phyloP scores from a whole-genome alignment of 2,797 vertebrate genomes.

The Erethizon dorsatum region DNA sequence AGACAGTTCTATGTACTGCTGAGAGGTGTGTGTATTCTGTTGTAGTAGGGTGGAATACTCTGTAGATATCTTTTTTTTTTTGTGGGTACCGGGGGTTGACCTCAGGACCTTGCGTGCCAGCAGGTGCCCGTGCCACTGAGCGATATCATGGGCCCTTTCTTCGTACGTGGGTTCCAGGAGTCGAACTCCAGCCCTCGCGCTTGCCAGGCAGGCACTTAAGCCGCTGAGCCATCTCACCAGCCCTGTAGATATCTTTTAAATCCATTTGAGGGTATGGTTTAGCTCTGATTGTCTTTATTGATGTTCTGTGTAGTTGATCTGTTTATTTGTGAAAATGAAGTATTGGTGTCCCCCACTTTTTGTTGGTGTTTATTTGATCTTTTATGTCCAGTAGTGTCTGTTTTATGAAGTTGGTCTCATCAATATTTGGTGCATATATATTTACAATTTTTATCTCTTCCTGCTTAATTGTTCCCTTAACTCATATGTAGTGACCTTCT shows the following conservation, averaged over 20 bases:
- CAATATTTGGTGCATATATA: not conserved
- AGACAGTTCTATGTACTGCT: not conserved
- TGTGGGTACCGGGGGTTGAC: too few relatives aligned
- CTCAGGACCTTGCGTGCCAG: too few relatives aligned
- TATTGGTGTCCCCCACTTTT: not conserved
- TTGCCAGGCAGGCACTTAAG: too few relatives aligned
- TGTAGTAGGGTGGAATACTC: not conserved
- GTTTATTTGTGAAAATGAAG: not conserved
- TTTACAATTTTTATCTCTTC: not conserved
- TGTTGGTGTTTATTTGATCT: not conserved
- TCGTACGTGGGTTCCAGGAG: too few relatives aligned
- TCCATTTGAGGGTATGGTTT: not conserved
- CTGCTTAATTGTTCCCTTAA: not conserved
- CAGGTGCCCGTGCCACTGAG: too few relatives aligned
- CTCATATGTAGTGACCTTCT: not conserved
- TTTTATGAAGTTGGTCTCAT: not conserved
- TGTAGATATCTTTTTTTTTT: not conserved
- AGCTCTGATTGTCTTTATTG: not conserved
- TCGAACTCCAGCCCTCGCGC: too few relatives aligned
- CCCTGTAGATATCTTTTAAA: not conserved
- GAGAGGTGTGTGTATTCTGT: not conserved
- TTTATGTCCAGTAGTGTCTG: not conserved
- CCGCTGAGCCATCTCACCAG: too few relatives aligned
- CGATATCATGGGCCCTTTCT: too few relatives aligned
- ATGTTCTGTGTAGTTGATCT: not conserved